phyloP scores from a whole-genome alignment of 2,113 vertebrate genomes.

The Siniperca knerii region DNA sequence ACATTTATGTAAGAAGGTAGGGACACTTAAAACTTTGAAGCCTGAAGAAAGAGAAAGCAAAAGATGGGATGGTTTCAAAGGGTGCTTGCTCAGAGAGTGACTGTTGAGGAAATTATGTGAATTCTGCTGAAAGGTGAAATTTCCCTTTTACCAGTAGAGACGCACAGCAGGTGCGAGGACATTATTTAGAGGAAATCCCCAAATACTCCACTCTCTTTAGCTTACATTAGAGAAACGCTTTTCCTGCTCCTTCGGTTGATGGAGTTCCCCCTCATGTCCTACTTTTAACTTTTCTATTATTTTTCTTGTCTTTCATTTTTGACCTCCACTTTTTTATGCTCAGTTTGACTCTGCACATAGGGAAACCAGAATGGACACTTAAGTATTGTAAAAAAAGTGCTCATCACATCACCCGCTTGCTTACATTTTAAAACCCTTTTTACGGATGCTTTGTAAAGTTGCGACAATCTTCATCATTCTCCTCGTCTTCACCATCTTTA shows the following conservation, averaged over 20 bases:
- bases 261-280: background rate
- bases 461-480: background rate
- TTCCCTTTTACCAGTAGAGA: conserved; percentile 12
- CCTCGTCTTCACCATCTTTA: background rate
- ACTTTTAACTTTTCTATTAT: background rate
- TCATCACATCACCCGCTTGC: background rate
- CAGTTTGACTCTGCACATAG: background rate
- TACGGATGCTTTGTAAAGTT: background rate
- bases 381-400: background rate
- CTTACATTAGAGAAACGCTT: background rate
- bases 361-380: background rate
- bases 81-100: background rate
- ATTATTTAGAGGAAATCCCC: conserved; percentile 21
- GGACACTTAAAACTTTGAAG: background rate
- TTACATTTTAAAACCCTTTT: background rate
- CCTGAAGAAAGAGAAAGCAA: background rate
- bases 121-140: conserved; percentile 16
- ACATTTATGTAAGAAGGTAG: background rate
- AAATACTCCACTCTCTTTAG: conserved; percentile 25
- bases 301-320: background rate
- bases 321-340: too few species aligned
- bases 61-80: background rate
- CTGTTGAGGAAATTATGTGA: background rate
- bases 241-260: background rate
- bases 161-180: background rate